Base-by-base conservation (phyloP, 2,113 vertebrate species). In the Phylloscopus trochilus region DNA sequence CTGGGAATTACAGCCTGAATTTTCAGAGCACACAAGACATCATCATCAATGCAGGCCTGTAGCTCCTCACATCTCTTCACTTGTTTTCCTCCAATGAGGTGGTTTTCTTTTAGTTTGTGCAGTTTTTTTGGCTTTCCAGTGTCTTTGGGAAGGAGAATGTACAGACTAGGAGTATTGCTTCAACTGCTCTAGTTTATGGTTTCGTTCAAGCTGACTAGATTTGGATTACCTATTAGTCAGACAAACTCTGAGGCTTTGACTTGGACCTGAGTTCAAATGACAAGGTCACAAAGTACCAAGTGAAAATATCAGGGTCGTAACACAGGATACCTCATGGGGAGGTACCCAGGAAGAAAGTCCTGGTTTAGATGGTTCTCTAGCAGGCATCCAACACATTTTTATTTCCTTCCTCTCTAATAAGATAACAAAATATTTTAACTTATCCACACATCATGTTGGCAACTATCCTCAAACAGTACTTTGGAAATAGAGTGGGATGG, bases 11-110 rank as follows among this genome's bases (percentile, higher is more conserved):
- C 12, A 53, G 46, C 10, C 11, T 2, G 1, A 35, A 17, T 58
- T 47, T 67, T 20, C 41, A 31, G 68, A 52, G 43, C 7, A 46
- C 0, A 0, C 0, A 0, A 72, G 46, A 35, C 26, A 26, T 30
- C 27, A 15, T 5, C 10, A 10, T 39, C 11, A 47, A 17, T 43
- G 35, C 13, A 56, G 39, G 58, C 9, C 14, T n/a, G 6, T 2
- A 28, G 4, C 9, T 72, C 30, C 8, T 44, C 49, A 49, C 1
- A 31, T 17, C 15, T 35, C 3, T 3, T 39, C 2, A 2, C 7
- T 47, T 14, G 1, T 66, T 49, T 39, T 86, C 19, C 33, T 80
- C 10, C 14, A 88, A 2, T 1, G 0, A 66, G 6, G 15, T 10
- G 5, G 31, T 44, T 77, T 81, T 13, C 4, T 53, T 56, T 43